Conservation (phyloP, 1,140 invertebrate species). For the Sitodiplosis mosellana region DNA sequence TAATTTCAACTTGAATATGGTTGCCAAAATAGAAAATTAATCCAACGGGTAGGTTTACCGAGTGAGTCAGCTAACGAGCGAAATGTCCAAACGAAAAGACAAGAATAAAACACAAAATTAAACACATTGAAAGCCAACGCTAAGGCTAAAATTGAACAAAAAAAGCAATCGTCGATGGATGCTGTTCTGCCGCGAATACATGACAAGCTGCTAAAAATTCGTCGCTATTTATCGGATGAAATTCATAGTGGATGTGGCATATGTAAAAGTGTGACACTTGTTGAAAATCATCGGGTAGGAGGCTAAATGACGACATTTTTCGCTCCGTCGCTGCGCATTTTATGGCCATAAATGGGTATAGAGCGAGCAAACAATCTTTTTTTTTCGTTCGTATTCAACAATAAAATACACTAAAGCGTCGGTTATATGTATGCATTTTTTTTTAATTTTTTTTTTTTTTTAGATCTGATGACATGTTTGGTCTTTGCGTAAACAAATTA, state of each 20-base stretch:
- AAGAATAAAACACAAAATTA: not conserved
- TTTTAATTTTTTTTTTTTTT: not conserved
- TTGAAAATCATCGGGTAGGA: too few species aligned
- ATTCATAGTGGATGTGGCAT: too few species aligned
- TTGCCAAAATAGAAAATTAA: not conserved
- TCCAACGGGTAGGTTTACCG: not conserved
- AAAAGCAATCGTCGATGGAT: too few species aligned
- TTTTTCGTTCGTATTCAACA: not conserved
- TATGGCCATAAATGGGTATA: too few species aligned
- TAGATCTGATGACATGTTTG: not conserved
- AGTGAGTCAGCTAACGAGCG: not conserved
- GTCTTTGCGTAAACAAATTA: not conserved
- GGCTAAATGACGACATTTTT: too few species aligned
- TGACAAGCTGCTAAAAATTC: too few species aligned
- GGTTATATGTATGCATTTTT: not conserved
- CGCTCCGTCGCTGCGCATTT: too few species aligned
- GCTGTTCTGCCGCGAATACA: too few species aligned
- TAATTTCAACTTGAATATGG: not conserved
- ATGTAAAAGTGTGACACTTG: too few species aligned
- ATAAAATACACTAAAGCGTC: not conserved
- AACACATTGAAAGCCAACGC: too few species aligned
- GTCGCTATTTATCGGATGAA: too few species aligned
- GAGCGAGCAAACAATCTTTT: not conserved
- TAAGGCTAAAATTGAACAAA: too few species aligned
- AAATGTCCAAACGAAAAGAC: not conserved